Base-by-base conservation (phyloP, 1,140 invertebrate genomes). In the Oncopeltus fasciatus region DNA sequence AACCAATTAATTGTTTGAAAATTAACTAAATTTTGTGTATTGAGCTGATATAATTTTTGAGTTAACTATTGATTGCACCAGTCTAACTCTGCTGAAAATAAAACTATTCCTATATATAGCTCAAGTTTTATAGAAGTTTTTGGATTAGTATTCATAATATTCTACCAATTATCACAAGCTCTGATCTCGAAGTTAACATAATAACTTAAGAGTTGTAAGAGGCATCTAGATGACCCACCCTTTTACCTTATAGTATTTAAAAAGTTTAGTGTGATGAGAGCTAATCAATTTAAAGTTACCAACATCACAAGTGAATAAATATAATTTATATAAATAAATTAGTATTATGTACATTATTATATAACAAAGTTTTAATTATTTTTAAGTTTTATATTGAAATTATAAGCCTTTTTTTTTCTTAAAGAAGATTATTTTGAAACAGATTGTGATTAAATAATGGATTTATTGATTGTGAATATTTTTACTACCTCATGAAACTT, bases 251-350 rank as follows among this genome's bases (percentile, higher is more conserved):
- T 27, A 53, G 49, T 53, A 53, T 53, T 53, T 24, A 24, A 53
- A 53, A 24, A 8, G 31, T 24, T 53, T 14, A 24, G 26, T 53
- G 49, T 53, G 49, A 53, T 53, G 49, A 53, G 24, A 53, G 24
- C 31, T 38, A 53, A 24, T 53, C 49, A 53, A 53, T 53, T 24
- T 26, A 53, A 26, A 53, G 49, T 53, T 53, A 53, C 49, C 49
- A 53, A 26, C 49, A 53, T 53, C 49, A 53, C 49, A 24, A 53
- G 49, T 53, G 49, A 24, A 26, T 53, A 14, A 14, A 24, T 24
- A 24, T 53, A 27, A 53, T 27, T 53, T 53, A 53, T 27, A 53
- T 16, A 53, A 14, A 53, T 49, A 8, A 53, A 3, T 53, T 53
- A 53, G 49, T 53, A 53, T 53, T 53, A 53, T 53, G 49, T 20